Conservation (phyloP, 2,888 invertebrate genomes). For the Drosophila demipolita region DNA sequence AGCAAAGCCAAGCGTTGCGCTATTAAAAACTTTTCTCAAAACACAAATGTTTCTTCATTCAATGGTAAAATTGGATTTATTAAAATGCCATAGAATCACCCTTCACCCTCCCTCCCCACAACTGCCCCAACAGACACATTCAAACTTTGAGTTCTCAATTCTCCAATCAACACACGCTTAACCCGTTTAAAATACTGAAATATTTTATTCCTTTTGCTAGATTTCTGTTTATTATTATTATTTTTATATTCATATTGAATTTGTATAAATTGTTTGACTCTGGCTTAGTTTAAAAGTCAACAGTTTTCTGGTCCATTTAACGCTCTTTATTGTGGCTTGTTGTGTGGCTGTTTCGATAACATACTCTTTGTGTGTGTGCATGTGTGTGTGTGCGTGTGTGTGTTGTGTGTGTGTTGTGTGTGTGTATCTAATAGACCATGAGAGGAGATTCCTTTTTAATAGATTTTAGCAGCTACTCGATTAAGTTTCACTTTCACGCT, state of each 20-base stretch:
- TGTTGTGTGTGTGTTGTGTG: conserved; percentile 30
- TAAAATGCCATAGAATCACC: conserved; percentile 16
- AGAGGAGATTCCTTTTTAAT: conserved; percentile 28
- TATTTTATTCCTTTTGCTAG: not conserved
- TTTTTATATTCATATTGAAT: not conserved
- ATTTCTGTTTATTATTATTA: not conserved
- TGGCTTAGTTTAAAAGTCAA: conserved; percentile 45
- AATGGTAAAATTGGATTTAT: conserved; percentile 73
- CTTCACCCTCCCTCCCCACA: no score
- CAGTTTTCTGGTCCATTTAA: conserved; percentile 56
- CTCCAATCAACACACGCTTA: conserved; percentile 6
- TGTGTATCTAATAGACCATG: conserved; percentile 34
- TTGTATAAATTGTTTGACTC: not conserved
- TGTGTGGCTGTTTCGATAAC: conserved; percentile 24
- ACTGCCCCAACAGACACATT: not conserved
- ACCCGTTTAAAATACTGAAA: conserved; percentile 1
- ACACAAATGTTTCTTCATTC: conserved; percentile 53
- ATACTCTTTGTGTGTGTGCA: conserved; percentile 27
- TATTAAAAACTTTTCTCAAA: conserved; percentile 70
- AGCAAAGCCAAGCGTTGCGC: conserved; percentile 69
- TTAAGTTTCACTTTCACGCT: conserved; percentile 42
- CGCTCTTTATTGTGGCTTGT: conserved; percentile 61
- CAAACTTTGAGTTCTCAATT: not conserved
- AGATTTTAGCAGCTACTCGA: conserved; percentile 48
- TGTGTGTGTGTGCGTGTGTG: conserved; percentile 15